A percentile compares a stretch with the other conserved stretches of the same genome.
These are phyloP conservation scores for Papilio polytes DNA, from an alignment of 1,140 invertebrate genomes.

Conservation along the genomic window DNA sequence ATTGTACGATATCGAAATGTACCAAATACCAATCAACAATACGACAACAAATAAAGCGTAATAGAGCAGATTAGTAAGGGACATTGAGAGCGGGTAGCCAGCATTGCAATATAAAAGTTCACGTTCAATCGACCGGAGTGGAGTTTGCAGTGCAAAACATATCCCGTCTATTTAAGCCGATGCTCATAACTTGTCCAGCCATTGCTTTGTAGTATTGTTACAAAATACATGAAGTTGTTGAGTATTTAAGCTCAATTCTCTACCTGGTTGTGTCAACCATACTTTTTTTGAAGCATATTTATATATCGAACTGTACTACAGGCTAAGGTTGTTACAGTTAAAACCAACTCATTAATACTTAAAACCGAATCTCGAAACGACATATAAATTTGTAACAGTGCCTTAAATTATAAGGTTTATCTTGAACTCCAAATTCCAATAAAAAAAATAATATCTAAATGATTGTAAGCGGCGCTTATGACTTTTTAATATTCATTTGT, in stretches of 20 bases:
- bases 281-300: no score
- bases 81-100: neutral
- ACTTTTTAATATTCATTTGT: no score
- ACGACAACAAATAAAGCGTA: conserved; percentile 8
- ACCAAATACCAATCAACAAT: neutral
- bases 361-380: no score
- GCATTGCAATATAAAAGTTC: conserved; percentile 23
- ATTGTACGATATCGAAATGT: neutral
- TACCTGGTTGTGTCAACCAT: no score
- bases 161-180: neutral
- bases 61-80: neutral
- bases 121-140: conserved; percentile 16
- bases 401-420: no score
- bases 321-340: no score
- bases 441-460: no score
- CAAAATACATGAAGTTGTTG: neutral
- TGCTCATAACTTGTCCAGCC: neutral
- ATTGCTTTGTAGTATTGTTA: conserved; percentile 4
- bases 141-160: conserved; percentile 6
- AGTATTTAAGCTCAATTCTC: neutral
- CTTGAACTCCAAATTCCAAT: no score
- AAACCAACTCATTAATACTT: no score
- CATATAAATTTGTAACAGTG: no score
- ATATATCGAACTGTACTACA: no score
- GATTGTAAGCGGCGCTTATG: no score